A percentile compares a stretch with the other conserved stretches of the same genome.
phyloP scores from a whole-genome alignment of 2,888 invertebrate genomes.

The Trichopoda pennipes region DNA sequence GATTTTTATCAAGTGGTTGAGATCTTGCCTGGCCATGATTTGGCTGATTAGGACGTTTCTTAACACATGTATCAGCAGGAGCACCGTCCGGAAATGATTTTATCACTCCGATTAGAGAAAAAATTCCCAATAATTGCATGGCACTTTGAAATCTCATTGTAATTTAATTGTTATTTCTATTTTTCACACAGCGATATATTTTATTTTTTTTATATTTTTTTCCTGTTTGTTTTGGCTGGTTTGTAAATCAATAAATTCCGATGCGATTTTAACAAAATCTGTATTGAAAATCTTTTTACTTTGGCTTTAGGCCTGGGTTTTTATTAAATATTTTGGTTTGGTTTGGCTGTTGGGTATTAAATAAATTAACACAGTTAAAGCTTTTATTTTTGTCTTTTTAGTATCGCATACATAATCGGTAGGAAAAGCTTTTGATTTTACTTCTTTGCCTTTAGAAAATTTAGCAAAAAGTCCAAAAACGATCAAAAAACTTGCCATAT shows the following conservation, averaged over 20 bases:
- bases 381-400: slow-evolving; percentile 32
- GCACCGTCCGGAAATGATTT: slow-evolving; percentile 89
- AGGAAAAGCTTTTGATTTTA: slow-evolving; percentile 55
- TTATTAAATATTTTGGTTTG: slow-evolving; percentile 59
- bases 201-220: slow-evolving; percentile 33
- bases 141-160: slow-evolving; percentile 57
- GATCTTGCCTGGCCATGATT: slow-evolving; percentile 88
- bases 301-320: slow-evolving; percentile 56
- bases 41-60: slow-evolving; percentile 86
- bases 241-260: slow-evolving; percentile 20
- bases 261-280: slow-evolving; percentile 57
- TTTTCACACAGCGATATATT: slow-evolving; percentile 46
- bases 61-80: slow-evolving; percentile 90
- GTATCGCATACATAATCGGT: neutral
- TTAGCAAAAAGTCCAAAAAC: slow-evolving; percentile 49
- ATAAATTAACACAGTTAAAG: slow-evolving; percentile 44
- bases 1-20: slow-evolving; percentile 84
- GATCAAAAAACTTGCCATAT: slow-evolving; percentile 62
- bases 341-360: slow-evolving; percentile 9
- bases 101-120: slow-evolving; percentile 78
- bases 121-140: slow-evolving; percentile 74
- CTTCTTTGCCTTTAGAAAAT: slow-evolving; percentile 53
- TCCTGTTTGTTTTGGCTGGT: slow-evolving; percentile 17
- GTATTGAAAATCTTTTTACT: slow-evolving; percentile 62
- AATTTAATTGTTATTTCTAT: slow-evolving; percentile 40